Conservation (phyloP, 2,888 invertebrate genomes). For the Frankliniella fusca region DNA sequence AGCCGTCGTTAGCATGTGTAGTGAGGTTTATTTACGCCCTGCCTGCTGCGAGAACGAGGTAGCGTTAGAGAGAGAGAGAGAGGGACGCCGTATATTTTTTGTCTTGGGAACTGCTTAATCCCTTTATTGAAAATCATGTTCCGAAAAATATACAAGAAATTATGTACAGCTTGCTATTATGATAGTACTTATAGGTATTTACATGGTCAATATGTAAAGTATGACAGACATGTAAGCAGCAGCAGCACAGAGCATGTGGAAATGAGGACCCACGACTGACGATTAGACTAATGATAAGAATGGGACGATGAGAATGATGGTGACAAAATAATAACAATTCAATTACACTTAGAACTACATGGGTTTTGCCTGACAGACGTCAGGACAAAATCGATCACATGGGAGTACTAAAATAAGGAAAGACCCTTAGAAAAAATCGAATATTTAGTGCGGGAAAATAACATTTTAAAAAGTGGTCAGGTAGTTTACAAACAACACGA, state of each 20-base stretch:
- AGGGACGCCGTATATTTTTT: too few species aligned
- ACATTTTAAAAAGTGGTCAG: conserved; percentile 21
- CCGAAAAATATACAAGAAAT: conserved; percentile 40
- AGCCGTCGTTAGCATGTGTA: too few species aligned
- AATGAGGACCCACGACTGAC: conserved; percentile 13
- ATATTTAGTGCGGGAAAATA: conserved; percentile 10
- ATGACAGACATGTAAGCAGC: conserved; percentile 19
- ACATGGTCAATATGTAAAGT: conserved; percentile 23
- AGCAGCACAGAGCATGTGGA: neutral
- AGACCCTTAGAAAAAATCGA: neutral
- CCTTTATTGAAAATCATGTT: conserved; percentile 38
- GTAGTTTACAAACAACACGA: neutral
- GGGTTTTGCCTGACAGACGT: neutral
- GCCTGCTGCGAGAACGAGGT: too few species aligned
- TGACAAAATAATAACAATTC: conserved; percentile 14
- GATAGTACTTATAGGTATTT: conserved; percentile 15
- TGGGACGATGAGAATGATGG: conserved; percentile 19
- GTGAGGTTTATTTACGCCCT: too few species aligned
- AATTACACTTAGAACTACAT: conserved; percentile 3
- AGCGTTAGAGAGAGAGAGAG: too few species aligned
- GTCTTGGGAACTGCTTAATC: conserved; percentile 8
- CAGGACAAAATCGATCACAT: conserved; percentile 22
- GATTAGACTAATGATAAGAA: conserved; percentile 14
- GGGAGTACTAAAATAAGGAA: conserved; percentile 20
- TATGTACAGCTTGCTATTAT: conserved; percentile 38